Base-by-base conservation (phyloP, 2,113 vertebrate species). In the Eupsittula cactorum region DNA sequence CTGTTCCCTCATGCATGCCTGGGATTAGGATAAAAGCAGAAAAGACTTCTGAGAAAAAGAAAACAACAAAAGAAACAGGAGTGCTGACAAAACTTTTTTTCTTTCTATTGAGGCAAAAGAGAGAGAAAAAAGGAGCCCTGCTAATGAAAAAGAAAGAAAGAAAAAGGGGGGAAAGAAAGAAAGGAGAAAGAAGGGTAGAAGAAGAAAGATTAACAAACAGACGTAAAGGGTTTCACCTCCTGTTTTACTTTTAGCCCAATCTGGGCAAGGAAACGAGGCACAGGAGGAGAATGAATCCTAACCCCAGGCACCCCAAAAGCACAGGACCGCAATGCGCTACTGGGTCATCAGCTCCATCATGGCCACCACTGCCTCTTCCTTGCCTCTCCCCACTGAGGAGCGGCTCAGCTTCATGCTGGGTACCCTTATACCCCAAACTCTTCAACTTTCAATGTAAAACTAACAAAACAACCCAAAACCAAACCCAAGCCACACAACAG, bases 1-100 rank as follows among this genome's bases (percentile, higher is more conserved):
- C 98, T 98, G 99, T 98, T 99, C 99, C 98, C 98, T 99, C 99
- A 99, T 99, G 99, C 99, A 99, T 99, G 99, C 98, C 98, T 98
- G 98, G 98, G 99, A 99, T 99, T 99, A 99, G 98, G 99, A 99
- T 98, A 98, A 99, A 99, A 99, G 98, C 98, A 98, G 98, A 99
- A 97, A 99, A 99, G 98, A 99, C 98, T 98, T 98, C 97, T 98
- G 98, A 99, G 99, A 99, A 99, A 99, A 99, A 98, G 98, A 98
- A 97, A 98, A 98, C 97, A 98, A 99, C 98, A 99, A 99, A 99
- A 99, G 99, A 97, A 99, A 99, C 98, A 99, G 98, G 98, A 98
- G 98, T 98, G 98, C 98, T 98, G 98, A 99, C 99, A 99, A 99
- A 99, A 98, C 98, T 99, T 99, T 99, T 98, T 98, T 98, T 98